These are phyloP conservation scores for Julus scandinavius DNA, from an alignment of 2,888 invertebrate genomes.

Conservation along the genomic window DNA sequence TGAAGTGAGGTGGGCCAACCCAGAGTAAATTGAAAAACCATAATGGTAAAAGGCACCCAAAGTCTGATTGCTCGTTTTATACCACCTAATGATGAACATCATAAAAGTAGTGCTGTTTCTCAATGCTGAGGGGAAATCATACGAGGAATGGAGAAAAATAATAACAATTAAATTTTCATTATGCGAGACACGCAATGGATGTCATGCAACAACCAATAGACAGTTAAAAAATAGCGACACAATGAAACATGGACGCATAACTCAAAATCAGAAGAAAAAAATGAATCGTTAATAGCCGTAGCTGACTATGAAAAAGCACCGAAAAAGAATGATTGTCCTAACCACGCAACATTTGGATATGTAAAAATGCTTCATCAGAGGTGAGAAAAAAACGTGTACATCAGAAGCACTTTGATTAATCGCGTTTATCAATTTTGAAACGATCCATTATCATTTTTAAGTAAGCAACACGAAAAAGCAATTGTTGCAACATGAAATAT, in stretches of 20 bases:
- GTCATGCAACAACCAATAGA: neutral
- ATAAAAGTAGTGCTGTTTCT: neutral
- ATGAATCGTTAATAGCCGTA: neutral
- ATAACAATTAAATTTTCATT: conserved; percentile 37
- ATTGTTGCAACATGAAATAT: neutral
- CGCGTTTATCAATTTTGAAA: neutral
- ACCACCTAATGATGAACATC: neutral
- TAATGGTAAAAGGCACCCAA: neutral
- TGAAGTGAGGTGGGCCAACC: neutral
- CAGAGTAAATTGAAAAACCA: conserved; percentile 17
- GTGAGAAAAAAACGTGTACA: neutral
- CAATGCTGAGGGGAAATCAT: conserved; percentile 2
- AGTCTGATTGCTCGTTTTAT: neutral
- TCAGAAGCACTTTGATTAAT: neutral
- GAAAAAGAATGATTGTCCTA: neutral
- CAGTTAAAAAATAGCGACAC: neutral
- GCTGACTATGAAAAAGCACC: neutral
- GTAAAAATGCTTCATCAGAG: neutral
- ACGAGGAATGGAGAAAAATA: neutral
- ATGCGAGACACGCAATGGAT: neutral
- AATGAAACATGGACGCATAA: neutral
- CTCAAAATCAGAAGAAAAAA: neutral
- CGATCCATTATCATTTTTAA: neutral
- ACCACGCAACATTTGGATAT: neutral
- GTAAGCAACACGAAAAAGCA: neutral